phyloP scores from a whole-genome alignment of 2,113 vertebrate genomes.

The Gobiocypris rarus region DNA sequence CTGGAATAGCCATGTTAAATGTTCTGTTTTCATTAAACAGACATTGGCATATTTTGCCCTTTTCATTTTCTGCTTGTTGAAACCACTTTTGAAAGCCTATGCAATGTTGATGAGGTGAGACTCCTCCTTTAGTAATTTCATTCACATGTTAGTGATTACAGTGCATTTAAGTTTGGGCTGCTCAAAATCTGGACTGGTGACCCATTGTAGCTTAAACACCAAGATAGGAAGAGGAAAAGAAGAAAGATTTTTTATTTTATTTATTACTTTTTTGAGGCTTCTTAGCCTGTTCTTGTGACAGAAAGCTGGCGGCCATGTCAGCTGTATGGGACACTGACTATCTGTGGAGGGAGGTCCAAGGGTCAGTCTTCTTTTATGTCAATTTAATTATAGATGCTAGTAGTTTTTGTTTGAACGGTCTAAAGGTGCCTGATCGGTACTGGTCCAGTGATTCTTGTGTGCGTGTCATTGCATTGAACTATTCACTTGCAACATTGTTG shows the following conservation, averaged over 20 bases:
- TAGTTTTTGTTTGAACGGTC: not conserved
- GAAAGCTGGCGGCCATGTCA: conserved; percentile 49
- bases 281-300: not conserved
- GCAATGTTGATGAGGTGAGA: not conserved
- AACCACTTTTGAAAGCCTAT: not conserved
- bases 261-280: not conserved
- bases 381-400: not conserved
- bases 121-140: conserved; percentile 30
- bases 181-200: not conserved
- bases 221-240: not conserved
- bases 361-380: conserved; percentile 55
- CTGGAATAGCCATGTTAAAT: not conserved
- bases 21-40: not conserved
- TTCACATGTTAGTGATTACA: conserved; percentile 46
- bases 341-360: conserved; percentile 60
- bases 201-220: not conserved
- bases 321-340: conserved; percentile 59
- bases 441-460: not conserved
- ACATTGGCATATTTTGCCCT: not conserved
- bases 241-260: not conserved
- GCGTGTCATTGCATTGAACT: not conserved
- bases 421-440: not conserved
- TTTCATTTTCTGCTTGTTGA: not conserved
- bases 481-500: not conserved
- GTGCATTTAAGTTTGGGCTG: not conserved